Conservation (phyloP, 2,888 invertebrate genomes). For the Tenthredo distinguenda region DNA sequence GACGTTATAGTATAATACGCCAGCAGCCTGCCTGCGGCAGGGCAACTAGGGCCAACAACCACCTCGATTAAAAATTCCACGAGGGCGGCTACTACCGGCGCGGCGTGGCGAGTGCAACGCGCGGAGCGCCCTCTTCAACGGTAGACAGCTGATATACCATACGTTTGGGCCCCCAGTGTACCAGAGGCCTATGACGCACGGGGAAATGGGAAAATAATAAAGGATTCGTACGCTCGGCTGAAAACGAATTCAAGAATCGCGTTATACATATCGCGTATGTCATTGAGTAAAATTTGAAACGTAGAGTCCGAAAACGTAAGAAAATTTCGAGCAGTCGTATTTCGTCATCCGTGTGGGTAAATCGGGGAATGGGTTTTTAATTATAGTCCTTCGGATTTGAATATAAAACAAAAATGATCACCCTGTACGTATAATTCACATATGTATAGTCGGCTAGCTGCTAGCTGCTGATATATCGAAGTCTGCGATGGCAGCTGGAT, state of each 20-base stretch:
- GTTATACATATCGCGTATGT: background rate
- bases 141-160: background rate
- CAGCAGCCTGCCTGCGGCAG: background rate
- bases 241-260: background rate
- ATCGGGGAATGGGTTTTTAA: background rate
- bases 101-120: background rate
- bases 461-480: conserved; percentile 39
- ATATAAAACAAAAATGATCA: background rate
- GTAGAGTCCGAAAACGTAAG: background rate
- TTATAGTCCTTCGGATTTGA: background rate
- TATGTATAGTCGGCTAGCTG: background rate
- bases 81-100: conserved; percentile 26
- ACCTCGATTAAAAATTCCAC: conserved; percentile 50
- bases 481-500: conserved; percentile 47
- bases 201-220: background rate
- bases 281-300: background rate
- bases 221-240: background rate
- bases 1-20: conserved; percentile 13
- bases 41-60: background rate
- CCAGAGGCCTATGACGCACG: background rate
- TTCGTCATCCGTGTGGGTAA: background rate
- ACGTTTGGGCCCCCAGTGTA: background rate
- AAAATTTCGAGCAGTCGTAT: background rate
- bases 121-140: background rate
- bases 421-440: background rate